Base-by-base conservation (phyloP, 1,140 invertebrate genomes). In the Drosophila lini region DNA sequence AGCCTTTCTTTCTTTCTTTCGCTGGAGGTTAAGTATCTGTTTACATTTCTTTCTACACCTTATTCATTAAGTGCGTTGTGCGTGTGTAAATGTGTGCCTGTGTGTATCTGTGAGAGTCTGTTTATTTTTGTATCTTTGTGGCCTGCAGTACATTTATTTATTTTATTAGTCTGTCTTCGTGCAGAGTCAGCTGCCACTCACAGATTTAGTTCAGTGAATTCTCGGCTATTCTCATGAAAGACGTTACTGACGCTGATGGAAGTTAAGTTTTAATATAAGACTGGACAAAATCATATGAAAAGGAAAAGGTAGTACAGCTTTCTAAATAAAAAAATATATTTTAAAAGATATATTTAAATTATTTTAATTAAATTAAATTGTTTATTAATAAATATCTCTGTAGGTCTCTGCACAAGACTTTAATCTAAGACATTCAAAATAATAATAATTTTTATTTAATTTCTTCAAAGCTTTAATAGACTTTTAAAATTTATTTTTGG, bases 21-120 rank as follows among this genome's bases (percentile, higher is more conserved):
- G 52, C 65, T 82, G 69, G 80, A 82, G 80, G 80, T 82, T 82
- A 82, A 82, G 80, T 82, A 82, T 82, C 74, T 78, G 80, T 82
- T 82, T 82, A 78, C 80, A 74, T 74, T 81, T 81, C 62, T 64
- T 68, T 81, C 60, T 81, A 81, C 79, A 81, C 74, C 67, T 81
- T 61, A 78, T 69, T 81, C 79, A 81, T 81, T 81, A 81, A 78
- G 79, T 74, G 79, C 34, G 57, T 60, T 57, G 36, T 80, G 19
- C 50, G n/a, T 57, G n/a, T 57, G 25, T 25, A 6, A 32, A 8
- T n/a, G 34, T 59, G 7, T 48, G 56, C n/a, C 3, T 19, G 25
- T 61, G 34, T 56, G 53, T 65, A 52, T 76, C 56, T 78, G 44
- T 34, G 45, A 38, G 36, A 13, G 48, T 15, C 56, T 61, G 64